Evolutionary conservation across 2,888 invertebrate species (phyloP).

Genomic region (Troides oblongomaculatus): DNA sequence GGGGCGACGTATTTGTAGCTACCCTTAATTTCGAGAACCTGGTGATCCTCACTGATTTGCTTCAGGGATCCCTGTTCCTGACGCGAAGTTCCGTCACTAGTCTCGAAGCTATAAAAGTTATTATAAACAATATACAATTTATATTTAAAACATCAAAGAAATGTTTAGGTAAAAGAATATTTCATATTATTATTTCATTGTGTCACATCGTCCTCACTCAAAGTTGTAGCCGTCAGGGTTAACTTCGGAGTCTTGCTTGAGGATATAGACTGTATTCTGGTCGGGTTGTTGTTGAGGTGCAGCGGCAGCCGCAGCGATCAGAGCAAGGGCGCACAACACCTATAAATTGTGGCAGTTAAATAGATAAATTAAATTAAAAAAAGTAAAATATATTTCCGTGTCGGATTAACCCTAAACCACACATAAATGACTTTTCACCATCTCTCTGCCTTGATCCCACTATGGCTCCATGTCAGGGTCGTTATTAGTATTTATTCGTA

Average conservation of each 20-base stretch:
- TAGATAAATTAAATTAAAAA: background rate
- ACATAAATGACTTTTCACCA: too few species aligned
- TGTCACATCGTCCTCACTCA: slow-evolving; percentile 50
- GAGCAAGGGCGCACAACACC: slow-evolving; percentile 55
- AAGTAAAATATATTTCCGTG: background rate
- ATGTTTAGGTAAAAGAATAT: too few species aligned
- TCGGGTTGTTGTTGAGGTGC: slow-evolving; percentile 50
- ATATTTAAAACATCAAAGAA: too few species aligned
- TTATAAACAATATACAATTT: background rate
- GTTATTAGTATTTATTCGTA: too few species aligned
- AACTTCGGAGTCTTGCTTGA: slow-evolving; percentile 60
- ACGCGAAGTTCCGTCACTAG: slow-evolving; percentile 75
- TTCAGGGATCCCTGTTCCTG: slow-evolving; percentile 77
- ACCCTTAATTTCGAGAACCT: slow-evolving; percentile 75
- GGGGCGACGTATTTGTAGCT: slow-evolving; percentile 76
- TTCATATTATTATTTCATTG: too few species aligned
- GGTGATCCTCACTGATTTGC: slow-evolving; percentile 72
- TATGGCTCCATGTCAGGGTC: too few species aligned
- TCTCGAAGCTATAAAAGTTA: slow-evolving; percentile 59
- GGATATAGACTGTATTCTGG: slow-evolving; percentile 52
- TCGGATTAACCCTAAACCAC: too few species aligned
- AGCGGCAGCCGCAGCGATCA: slow-evolving; percentile 52
- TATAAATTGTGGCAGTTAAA: slow-evolving; percentile 30
- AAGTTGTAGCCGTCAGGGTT: slow-evolving; percentile 63
- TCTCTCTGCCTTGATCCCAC: too few species aligned